Percentiles rank a stretch among this genome's conserved stretches.
Conservation (phyloP, 1,140 invertebrate species). For the Venturia canescens region DNA sequence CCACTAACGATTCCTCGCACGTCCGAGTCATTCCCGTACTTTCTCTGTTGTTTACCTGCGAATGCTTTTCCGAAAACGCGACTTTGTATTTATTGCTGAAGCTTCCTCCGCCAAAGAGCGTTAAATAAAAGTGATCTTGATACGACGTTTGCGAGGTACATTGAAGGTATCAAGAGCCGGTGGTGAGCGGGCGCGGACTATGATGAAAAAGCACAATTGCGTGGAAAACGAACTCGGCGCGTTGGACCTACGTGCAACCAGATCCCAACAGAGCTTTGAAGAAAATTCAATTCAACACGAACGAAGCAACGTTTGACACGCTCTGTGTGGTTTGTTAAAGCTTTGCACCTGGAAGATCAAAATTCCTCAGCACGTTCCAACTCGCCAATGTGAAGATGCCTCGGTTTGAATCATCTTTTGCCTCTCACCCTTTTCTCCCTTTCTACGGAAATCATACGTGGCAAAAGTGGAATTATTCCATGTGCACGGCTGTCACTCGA, state of each 20-base stretch:
- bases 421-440: neutral
- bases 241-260: neutral
- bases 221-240: neutral
- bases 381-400: neutral
- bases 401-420: neutral
- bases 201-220: neutral
- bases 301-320: neutral
- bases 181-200: neutral
- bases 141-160: neutral
- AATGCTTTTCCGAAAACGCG: neutral
- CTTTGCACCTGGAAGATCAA: neutral
- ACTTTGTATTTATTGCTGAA: constrained; percentile 4
- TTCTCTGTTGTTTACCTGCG: neutral
- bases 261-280: neutral
- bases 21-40: neutral
- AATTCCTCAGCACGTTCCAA: constrained; percentile 13
- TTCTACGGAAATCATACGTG: constrained; percentile 47
- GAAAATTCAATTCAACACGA: constrained; percentile 13
- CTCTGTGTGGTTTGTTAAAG: neutral
- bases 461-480: constrained; percentile 59
- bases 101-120: neutral
- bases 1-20: constrained; percentile 32
- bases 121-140: neutral
- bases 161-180: neutral
- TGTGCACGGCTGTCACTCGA: constrained; percentile 32